Conservation (phyloP, 2,797 vertebrate species). For the Steatocranus sp. region DNA sequence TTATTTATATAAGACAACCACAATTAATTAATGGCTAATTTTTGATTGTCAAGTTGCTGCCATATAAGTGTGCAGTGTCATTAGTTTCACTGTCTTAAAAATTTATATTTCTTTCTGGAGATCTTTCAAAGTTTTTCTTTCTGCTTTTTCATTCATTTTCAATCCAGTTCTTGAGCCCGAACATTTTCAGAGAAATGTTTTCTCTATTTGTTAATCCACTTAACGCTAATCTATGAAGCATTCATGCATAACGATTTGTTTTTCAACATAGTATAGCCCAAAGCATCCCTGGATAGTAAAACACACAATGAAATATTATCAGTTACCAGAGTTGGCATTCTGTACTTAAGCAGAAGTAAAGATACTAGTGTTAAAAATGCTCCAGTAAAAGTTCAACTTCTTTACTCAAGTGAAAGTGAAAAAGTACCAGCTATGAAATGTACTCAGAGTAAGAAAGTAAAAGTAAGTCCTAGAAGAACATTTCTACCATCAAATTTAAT, state of each 20-base stretch:
- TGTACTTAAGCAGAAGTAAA: background rate
- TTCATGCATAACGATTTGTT: background rate
- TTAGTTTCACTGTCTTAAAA: background rate
- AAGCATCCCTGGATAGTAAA: background rate
- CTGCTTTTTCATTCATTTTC: background rate
- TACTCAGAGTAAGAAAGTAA: background rate
- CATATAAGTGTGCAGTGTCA: background rate
- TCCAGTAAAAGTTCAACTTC: background rate
- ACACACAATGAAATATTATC: background rate
- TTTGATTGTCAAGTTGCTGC: background rate
- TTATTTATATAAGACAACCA: background rate
- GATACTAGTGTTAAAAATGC: background rate
- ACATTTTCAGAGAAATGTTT: background rate
- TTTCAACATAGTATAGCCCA: background rate
- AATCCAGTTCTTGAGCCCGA: background rate
- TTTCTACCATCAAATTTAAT: background rate
- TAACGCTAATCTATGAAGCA: background rate
- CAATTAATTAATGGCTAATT: background rate
- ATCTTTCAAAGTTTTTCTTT: background rate
- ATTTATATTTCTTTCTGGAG: background rate
- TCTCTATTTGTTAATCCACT: background rate
- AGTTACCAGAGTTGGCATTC: fast-evolving
- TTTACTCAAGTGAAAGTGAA: background rate
- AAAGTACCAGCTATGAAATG: background rate
- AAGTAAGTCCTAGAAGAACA: background rate